Evolutionary conservation across 2,888 invertebrate genomes (phyloP).

Genomic region (Lissonota sp.): DNA sequence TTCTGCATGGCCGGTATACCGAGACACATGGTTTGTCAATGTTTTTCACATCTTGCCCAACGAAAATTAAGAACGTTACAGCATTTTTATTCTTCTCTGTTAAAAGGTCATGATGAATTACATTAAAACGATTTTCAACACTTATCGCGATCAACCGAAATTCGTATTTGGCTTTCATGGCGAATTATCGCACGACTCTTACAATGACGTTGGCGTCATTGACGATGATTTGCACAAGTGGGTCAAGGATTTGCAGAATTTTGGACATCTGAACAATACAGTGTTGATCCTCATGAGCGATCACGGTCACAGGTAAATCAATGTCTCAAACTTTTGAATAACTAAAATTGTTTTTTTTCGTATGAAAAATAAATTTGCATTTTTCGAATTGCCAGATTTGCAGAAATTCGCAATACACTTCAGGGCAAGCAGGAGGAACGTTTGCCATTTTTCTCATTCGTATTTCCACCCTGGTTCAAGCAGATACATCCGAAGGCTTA

Average conservation of each 20-base stretch:
- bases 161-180: conserved; percentile 95
- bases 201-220: conserved; percentile 90
- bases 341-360: not conserved
- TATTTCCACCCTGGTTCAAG: conserved; percentile 90
- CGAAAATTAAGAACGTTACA: not conserved
- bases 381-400: conserved; percentile 86
- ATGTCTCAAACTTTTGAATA: too few species aligned
- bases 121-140: conserved; percentile 85
- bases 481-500: conserved; percentile 86
- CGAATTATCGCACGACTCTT: conserved; percentile 94
- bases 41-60: not conserved
- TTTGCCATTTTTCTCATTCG: conserved; percentile 93
- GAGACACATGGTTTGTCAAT: conserved; percentile 88
- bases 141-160: conserved; percentile 89
- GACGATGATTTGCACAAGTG: conserved; percentile 90
- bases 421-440: conserved; percentile 97
- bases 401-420: conserved; percentile 91
- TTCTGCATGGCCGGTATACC: conserved; percentile 88
- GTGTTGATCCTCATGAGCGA: conserved; percentile 96
- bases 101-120: conserved; percentile 85
- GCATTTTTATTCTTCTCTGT: conserved; percentile 24
- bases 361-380: not conserved
- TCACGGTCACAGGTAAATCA: conserved; percentile 92
- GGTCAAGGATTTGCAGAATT: conserved; percentile 87
- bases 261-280: conserved; percentile 90